Conservation (phyloP, 2,113 vertebrate species). For the Prunella fulvescens region DNA sequence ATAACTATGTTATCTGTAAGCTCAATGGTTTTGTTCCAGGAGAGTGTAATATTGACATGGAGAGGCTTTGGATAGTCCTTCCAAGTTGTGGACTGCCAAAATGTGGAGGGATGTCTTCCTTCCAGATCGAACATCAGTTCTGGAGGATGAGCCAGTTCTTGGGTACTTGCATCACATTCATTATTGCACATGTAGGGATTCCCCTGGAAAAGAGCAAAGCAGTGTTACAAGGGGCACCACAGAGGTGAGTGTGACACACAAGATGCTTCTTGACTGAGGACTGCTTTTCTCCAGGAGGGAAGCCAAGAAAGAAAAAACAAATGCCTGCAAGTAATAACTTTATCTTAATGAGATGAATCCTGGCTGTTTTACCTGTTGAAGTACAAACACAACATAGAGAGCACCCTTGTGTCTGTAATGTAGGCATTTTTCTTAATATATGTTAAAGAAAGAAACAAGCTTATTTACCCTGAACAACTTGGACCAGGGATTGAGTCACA, state of each 20-base stretch:
- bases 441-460: not conserved
- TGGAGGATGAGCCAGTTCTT: conserved; percentile 93
- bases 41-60: conserved; percentile 93
- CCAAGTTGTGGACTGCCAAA: conserved; percentile 98
- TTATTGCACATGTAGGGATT: conserved; percentile 99
- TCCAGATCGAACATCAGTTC: conserved; percentile 97
- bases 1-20: conserved; percentile 96
- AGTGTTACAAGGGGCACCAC: not conserved
- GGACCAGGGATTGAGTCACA: not conserved
- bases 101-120: conserved; percentile 94
- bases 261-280: not conserved
- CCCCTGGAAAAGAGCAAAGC: conserved; percentile 78
- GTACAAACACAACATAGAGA: not conserved
- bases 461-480: not conserved
- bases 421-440: not conserved
- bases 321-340: not conserved
- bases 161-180: conserved; percentile 92
- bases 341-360: not conserved
- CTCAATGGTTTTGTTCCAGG: conserved; percentile 99
- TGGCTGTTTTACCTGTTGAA: not conserved
- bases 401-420: not conserved
- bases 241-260: not conserved
- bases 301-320: not conserved
- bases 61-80: conserved; percentile 93
- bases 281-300: not conserved